These are phyloP conservation scores for Vollenhovia emeryi DNA, from an alignment of 1,140 invertebrate genomes.

Conservation along the genomic window DNA sequence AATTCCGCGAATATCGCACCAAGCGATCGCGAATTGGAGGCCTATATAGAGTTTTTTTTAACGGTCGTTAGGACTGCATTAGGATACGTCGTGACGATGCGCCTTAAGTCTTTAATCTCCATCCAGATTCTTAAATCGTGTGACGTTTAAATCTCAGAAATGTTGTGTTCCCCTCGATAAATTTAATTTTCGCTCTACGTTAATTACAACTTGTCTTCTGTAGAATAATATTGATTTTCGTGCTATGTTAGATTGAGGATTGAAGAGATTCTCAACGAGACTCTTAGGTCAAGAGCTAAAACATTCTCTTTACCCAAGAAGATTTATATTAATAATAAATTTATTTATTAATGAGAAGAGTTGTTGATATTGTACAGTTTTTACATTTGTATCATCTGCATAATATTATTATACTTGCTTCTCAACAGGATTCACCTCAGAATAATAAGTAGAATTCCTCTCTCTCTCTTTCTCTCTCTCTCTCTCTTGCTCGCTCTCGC, in stretches of 20 bases:
- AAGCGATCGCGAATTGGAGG: not conserved
- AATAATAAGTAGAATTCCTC: conserved; percentile 13
- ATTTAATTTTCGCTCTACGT: not conserved
- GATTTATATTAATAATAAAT: conserved; percentile 8
- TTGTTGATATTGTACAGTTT: not conserved
- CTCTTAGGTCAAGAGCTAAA: not conserved
- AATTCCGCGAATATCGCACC: not conserved
- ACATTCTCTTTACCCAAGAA: not conserved
- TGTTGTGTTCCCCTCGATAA: not conserved
- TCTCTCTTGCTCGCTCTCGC: too few species aligned
- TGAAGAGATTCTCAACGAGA: too few species aligned
- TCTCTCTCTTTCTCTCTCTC: not conserved
- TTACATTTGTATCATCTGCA: not conserved
- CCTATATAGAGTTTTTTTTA: not conserved
- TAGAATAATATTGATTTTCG: conserved; percentile 31
- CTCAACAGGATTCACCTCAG: conserved; percentile 16
- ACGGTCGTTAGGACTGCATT: not conserved
- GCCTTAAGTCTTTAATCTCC: too few species aligned
- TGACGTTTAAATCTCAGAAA: not conserved
- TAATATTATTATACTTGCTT: conserved; percentile 28
- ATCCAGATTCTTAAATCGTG: not conserved
- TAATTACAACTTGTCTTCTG: conserved; percentile 11
- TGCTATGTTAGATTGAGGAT: not conserved
- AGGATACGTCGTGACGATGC: not conserved
- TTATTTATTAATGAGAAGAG: not conserved